Percentiles rank a stretch among this genome's conserved stretches.
These are phyloP conservation scores for Arion vulgaris DNA, from an alignment of 1,140 invertebrate genomes.

Conservation along the genomic window DNA sequence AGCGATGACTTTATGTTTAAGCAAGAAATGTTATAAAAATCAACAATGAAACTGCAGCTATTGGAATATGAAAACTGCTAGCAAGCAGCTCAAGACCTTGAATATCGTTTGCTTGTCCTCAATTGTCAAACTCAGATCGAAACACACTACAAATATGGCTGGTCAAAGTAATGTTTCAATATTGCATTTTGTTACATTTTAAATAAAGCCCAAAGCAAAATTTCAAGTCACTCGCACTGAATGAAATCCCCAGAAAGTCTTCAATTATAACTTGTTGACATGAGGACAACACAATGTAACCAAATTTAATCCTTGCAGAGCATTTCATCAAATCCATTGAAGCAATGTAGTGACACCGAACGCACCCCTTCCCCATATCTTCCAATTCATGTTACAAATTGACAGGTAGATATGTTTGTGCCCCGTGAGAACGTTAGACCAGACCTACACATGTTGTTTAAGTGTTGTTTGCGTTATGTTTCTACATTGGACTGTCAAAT, in stretches of 20 bases:
- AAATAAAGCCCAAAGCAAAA: not conserved
- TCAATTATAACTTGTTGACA: slow-evolving; percentile 6
- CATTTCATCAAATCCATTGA: not conserved
- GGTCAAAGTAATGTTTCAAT: not conserved
- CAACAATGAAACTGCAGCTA: not conserved
- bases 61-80: not conserved
- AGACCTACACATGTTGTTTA: no score
- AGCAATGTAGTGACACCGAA: not conserved
- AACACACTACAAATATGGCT: not conserved
- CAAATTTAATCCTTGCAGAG: not conserved
- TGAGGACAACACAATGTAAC: not conserved
- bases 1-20: not conserved
- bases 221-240: not conserved
- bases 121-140: not conserved
- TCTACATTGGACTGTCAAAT: no score
- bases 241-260: not conserved
- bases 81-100: not conserved
- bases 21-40: not conserved
- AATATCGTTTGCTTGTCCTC: not conserved
- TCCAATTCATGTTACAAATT: no score
- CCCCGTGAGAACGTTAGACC: no score
- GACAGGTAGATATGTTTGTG: no score
- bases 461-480: no score
- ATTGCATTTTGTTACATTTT: not conserved
- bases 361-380: not conserved